Conservation (phyloP, 2,797 vertebrate species). For the Takifugu rubripes region DNA sequence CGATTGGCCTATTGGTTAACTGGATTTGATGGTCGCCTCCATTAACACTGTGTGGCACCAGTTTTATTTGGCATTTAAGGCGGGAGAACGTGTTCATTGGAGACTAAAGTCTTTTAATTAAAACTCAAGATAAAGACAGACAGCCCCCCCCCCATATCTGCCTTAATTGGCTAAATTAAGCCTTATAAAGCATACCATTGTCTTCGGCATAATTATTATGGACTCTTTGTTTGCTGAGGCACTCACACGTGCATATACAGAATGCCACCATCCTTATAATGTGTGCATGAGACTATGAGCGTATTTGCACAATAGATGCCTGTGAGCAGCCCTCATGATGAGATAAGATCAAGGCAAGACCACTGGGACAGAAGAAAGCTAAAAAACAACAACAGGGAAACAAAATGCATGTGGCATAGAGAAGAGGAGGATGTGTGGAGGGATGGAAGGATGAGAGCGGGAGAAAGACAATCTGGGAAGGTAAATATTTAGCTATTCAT, state of each 20-base stretch:
- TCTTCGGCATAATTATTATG: slow-evolving; percentile 53
- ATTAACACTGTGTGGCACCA: slow-evolving; percentile 23
- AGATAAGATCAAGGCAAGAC: slow-evolving; percentile 56
- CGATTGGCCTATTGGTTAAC: too few species aligned
- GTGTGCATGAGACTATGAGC: slow-evolving; percentile 29
- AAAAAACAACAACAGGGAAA: slow-evolving; percentile 26
- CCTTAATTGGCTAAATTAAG: slow-evolving; percentile 45
- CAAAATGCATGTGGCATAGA: slow-evolving; percentile 21
- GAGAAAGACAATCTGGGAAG: slow-evolving; percentile 67
- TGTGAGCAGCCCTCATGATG: slow-evolving; percentile 34
- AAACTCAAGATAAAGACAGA: slow-evolving; percentile 44
- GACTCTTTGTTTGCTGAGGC: slow-evolving; percentile 56
- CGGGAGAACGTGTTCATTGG: slow-evolving; percentile 32
- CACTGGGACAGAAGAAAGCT: slow-evolving; percentile 32
- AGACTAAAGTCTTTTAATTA: slow-evolving; percentile 54
- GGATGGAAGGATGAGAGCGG: slow-evolving; percentile 43
- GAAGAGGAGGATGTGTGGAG: slow-evolving; percentile 35
- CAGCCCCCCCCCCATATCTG: slow-evolving; percentile 30
- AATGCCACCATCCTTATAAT: slow-evolving; percentile 37
- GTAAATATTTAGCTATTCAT: slow-evolving; percentile 75
- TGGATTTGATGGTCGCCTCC: slow-evolving; percentile 22
- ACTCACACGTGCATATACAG: slow-evolving; percentile 26
- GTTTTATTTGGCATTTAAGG: slow-evolving; percentile 41
- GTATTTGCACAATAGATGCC: slow-evolving; percentile 66
- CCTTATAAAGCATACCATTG: slow-evolving; percentile 50